Percentiles rank a stretch among this genome's conserved stretches.
Conservation (phyloP, 2,113 vertebrate species). For the Pao palembangensis region DNA sequence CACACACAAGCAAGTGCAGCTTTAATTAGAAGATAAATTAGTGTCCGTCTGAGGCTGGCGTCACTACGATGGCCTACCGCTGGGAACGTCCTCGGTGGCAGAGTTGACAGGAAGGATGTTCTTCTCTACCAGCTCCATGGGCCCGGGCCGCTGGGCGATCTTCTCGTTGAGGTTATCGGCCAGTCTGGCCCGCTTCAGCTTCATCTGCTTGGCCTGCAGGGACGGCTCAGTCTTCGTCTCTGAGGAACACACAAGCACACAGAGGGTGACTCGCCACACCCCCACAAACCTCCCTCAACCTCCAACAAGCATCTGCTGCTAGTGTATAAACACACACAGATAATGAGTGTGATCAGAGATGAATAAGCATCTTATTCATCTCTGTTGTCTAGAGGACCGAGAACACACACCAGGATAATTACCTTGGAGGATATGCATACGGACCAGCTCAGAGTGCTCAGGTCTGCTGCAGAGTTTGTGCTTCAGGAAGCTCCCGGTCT, state of each 20-base stretch:
- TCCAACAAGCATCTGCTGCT: constrained; percentile 5
- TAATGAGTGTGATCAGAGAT: constrained; percentile 12
- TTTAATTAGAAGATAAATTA: constrained; percentile 1
- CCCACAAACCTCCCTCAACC: constrained; percentile 5
- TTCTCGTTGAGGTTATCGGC: constrained; percentile 95
- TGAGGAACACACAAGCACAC: constrained; percentile 55
- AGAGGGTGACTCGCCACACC: constrained; percentile 34
- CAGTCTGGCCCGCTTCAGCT: constrained; percentile 89
- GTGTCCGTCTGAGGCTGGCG: neutral
- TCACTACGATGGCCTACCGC: constrained; percentile 69
- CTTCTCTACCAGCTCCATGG: constrained; percentile 96
- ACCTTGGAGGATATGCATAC: constrained; percentile 98
- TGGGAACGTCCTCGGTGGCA: constrained; percentile 82
- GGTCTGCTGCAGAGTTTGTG: constrained; percentile 96
- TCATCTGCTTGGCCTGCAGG: constrained; percentile 95
- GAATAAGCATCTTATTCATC: constrained; percentile 26
- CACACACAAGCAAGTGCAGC: constrained; percentile 1
- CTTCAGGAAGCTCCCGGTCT: constrained; percentile 97
- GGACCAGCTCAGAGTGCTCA: constrained; percentile 90
- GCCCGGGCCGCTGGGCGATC: constrained; percentile 91
- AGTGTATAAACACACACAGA: constrained; percentile 4
- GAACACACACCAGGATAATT: constrained; percentile 29
- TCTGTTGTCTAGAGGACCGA: constrained; percentile 10
- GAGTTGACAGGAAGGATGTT: constrained; percentile 93
- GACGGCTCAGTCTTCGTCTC: constrained; percentile 91